These are phyloP conservation scores for Teleiodes luculella DNA, from an alignment of 2,888 invertebrate genomes.

Conservation along the genomic window DNA sequence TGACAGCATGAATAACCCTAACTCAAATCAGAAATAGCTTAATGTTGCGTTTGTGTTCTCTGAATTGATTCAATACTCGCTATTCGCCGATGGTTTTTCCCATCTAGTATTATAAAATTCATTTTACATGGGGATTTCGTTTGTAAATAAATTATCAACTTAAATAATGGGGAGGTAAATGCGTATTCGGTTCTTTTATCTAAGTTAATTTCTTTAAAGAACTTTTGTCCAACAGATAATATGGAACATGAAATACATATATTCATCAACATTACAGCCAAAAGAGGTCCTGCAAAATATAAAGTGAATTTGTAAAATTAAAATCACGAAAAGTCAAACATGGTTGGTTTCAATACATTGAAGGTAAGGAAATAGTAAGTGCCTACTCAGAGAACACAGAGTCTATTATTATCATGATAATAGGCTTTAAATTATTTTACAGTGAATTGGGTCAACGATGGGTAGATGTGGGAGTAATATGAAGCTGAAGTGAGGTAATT, in stretches of 20 bases:
- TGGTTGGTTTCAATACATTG: no score
- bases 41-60: constrained; percentile 5
- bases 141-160: no score
- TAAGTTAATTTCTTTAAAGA: no score
- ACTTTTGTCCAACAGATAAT: no score
- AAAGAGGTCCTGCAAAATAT: no score
- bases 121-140: no score
- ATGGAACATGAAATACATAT: no score
- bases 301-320: no score
- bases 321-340: no score
- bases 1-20: constrained; percentile 10
- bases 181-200: no score
- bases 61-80: neutral
- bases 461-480: constrained; percentile 3
- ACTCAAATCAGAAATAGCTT: constrained; percentile 6
- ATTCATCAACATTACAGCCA: no score
- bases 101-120: neutral
- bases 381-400: neutral
- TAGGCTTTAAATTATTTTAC: constrained; percentile 8
- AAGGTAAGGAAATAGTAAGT: neutral
- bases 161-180: no score
- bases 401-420: neutral
- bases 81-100: neutral
- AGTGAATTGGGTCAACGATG: constrained; percentile 2
- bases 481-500: neutral